Evolutionary conservation across 2,888 invertebrate genomes (phyloP), one percentile per base, ranked within the genome.

Genomic region (Leucophora obtusa): DNA sequence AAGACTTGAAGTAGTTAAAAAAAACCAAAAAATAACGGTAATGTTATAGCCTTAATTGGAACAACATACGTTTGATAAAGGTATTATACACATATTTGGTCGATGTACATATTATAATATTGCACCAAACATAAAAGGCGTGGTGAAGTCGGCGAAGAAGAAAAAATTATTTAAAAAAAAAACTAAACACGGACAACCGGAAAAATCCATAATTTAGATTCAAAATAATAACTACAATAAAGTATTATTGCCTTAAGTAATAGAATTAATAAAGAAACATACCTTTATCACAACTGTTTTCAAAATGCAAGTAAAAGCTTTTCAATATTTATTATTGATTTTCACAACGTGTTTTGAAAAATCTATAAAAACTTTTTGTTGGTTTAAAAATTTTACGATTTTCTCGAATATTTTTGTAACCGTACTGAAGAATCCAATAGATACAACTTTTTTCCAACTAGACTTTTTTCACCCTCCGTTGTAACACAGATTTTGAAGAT

Each of bases 201-300:
- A 81, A 81, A 59, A 81, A 77, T 77, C 81, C 62, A 77, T 77
- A 74, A 74, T 54, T 56, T 68, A 9, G n/a, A 43, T 70, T 59
- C 28, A 43, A 58, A 33, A 7, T 8, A 60, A 69, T 43, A 43
- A 43, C 1, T 47, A 47, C n/a, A 28, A 24, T 43, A 14, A 43
- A 43, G 5, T 14, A 47, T n/a, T n/a, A 51, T 47, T 51, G 24
- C 58, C 51, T 53, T 18, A 33, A 28, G 65, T 14, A 53, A 11
- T 2, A 28, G 15, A 28, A 59, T 2, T 5, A 18, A 50, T n/a
- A 14, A 50, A 6, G 10, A 43, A 15, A 72, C 77, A 54, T 78
- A 78, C 77, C 77, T 66, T 65, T 63, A 38, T 38, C 28, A 76
- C 51, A 70, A 70, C 59, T 50, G 17, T 59, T 66, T 2, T 54